A percentile compares a stretch with the other conserved stretches of the same genome.
Evolutionary conservation across 2,888 invertebrate genomes (phyloP).

Genomic region (Dione vanillae): DNA sequence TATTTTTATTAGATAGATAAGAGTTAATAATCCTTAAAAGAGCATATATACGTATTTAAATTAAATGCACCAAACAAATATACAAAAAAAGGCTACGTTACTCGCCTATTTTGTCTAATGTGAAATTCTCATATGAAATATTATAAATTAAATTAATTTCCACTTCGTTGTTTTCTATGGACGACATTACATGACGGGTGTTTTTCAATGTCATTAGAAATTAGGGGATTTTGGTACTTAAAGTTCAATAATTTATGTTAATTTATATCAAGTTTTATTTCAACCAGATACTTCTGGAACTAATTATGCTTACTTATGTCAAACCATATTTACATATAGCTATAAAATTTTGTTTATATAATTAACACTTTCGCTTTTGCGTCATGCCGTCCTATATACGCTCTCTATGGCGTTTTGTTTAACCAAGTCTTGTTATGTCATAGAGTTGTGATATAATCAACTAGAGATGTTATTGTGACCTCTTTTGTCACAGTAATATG

Average conservation of each 20-base stretch:
- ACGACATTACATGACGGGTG: background rate
- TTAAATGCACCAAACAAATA: too few relatives aligned
- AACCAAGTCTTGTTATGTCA: slow-evolving; percentile 11
- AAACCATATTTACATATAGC: background rate
- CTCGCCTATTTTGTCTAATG: too few relatives aligned
- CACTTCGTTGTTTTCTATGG: too few relatives aligned
- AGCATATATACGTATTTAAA: too few relatives aligned
- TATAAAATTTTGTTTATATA: slow-evolving; percentile 1
- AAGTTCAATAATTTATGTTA: background rate
- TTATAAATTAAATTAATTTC: too few relatives aligned
- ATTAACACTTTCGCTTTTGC: slow-evolving; percentile 14
- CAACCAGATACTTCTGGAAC: background rate
- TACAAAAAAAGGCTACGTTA: too few relatives aligned
- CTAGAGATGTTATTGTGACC: slow-evolving; percentile 4
- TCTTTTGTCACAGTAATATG: background rate
- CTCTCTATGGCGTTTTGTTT: slow-evolving; percentile 1
- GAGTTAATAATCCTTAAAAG: too few relatives aligned
- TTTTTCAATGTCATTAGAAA: background rate
- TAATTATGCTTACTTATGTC: background rate
- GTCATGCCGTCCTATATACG: background rate
- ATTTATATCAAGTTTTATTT: background rate
- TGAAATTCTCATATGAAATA: too few relatives aligned
- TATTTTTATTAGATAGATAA: too few relatives aligned
- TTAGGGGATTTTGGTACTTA: background rate
- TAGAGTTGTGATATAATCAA: slow-evolving; percentile 4